These are phyloP conservation scores for Scortum barcoo DNA, from an alignment of 2,113 vertebrate species.

Conservation along the genomic window DNA sequence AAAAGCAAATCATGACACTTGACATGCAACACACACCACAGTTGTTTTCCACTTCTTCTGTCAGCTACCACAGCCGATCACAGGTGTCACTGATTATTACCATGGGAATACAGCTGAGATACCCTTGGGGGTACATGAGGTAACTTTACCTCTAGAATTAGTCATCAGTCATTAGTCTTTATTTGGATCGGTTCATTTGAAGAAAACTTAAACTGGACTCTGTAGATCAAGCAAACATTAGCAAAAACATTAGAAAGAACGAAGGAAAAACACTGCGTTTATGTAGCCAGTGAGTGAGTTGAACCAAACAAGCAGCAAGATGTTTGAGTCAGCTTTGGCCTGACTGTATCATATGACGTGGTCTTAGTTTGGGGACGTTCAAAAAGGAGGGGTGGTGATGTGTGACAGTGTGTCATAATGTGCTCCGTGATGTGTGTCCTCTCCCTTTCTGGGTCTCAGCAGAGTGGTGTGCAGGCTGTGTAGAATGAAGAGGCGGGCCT, in stretches of 20 bases:
- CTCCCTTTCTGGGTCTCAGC: not conserved
- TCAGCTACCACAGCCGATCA: constrained; percentile 14
- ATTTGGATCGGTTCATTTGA: not conserved
- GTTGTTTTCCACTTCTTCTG: not conserved
- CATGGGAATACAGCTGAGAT: constrained; percentile 34
- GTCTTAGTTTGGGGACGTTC: constrained; percentile 39
- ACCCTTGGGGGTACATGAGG: not conserved
- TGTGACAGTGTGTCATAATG: constrained; percentile 57
- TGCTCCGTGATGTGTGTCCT: constrained; percentile 48
- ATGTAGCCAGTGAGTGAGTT: not conserved
- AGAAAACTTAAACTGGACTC: not conserved
- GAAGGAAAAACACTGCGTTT: not conserved
- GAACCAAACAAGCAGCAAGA: constrained; percentile 3
- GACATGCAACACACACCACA: not conserved
- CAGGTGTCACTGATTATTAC: constrained; percentile 11
- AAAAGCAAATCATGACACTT: not conserved
- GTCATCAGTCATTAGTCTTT: too few species aligned
- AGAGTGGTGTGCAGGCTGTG: constrained; percentile 17
- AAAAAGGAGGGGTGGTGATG: constrained; percentile 30
- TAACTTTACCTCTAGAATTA: not conserved
- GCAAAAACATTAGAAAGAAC: not conserved
- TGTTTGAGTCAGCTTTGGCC: constrained; percentile 43
- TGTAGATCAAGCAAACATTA: not conserved
- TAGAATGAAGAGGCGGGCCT: constrained; percentile 28
- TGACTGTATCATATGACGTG: constrained; percentile 19